phyloP scores from a whole-genome alignment of 2,113 vertebrate species.

The Geothlypis trichas region DNA sequence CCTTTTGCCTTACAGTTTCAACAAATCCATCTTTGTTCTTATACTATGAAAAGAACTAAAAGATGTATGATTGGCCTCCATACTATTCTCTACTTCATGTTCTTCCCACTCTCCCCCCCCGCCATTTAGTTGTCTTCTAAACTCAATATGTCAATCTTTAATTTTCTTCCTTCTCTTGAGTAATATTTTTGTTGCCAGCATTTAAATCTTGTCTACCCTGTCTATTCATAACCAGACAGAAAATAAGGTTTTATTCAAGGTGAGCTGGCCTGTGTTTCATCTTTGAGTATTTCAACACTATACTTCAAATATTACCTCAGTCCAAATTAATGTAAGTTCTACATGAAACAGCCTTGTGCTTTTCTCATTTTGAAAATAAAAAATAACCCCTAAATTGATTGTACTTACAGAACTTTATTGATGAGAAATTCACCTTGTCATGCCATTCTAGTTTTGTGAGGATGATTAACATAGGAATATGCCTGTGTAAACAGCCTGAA shows the following conservation, averaged over 20 bases:
- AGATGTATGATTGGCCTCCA: neutral
- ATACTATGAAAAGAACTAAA: neutral
- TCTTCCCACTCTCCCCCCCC: rapidly evolving
- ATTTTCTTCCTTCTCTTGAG: neutral
- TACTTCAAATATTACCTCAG: neutral
- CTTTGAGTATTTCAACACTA: neutral
- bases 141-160: neutral
- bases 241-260: neutral
- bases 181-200: neutral
- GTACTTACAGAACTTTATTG: neutral
- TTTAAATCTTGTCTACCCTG: neutral
- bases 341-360: neutral
- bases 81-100: neutral
- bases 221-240: neutral
- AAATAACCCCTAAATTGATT: neutral
- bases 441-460: neutral
- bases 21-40: neutral
- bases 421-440: neutral
- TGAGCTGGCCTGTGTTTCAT: neutral
- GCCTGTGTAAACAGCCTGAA: neutral
- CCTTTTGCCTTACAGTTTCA: neutral
- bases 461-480: neutral
- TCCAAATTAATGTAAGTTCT: neutral
- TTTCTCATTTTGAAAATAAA: neutral
- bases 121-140: neutral